Evolutionary conservation across 2,888 invertebrate species (phyloP), one percentile per base, ranked within the genome.

Genomic region (Catocala fraxini): DNA sequence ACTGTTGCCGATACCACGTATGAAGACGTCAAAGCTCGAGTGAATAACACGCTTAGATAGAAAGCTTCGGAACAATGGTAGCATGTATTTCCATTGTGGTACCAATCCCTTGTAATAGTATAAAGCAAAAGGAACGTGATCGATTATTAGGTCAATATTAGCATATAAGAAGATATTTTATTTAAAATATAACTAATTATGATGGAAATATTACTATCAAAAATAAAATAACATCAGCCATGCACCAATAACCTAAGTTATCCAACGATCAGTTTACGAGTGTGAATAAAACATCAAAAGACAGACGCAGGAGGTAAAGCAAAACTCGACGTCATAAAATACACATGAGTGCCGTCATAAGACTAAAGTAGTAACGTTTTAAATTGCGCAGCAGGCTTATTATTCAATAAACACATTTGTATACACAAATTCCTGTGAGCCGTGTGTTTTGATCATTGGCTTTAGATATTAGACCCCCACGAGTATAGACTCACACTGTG

Each of bases 1-100:
- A 93, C 91, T 89, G 87, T 88, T 88, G 86, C 83, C 83, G 91
- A 92, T 91, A 91, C 85, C 81, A 83, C 84, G 78, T 88, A 93
- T 94, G 90, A 93, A 93, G 92, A 94, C 88, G 91, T 93, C 93
- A 94, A 88, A 86, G 80, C 83, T 75, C 73, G 74, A 86, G 83
- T 87, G 87, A 85, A 86, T 88, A 87, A 88, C 88, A 85, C 80
- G 81, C 82, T 82, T 75, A 84, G 88, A 90, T 90, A 89, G 80
- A 85, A 82, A 83, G 86, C 83, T 71, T 71, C 76, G 77, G 86
- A 90, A 92, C 91, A 92, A 93, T 93, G 85, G 91, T 84, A 86
- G 83, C 83, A 39, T 80, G 83, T 86, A 82, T 84, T 88, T 86
- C 86, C 85, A 85, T 88, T 87, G 84, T 87, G 85, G 88, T 89